These are phyloP conservation scores for Graptemys geographica DNA, from an alignment of 2,797 vertebrate genomes.

Conservation along the genomic window DNA sequence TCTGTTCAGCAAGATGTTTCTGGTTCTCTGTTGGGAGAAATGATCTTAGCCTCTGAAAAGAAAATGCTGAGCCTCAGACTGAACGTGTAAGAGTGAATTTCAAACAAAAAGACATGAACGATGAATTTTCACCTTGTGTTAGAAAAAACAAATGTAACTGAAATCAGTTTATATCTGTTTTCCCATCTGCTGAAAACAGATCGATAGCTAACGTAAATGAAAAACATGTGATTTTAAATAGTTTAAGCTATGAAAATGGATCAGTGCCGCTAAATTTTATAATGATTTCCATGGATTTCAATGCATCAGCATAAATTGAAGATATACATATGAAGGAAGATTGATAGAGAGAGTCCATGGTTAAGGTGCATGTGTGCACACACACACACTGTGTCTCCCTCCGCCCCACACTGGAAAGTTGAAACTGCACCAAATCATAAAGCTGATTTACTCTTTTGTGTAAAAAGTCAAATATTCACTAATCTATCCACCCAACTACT, in stretches of 20 bases:
- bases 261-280: slow-evolving; percentile 67
- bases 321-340: slow-evolving; percentile 4
- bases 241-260: slow-evolving; percentile 59
- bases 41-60: neutral
- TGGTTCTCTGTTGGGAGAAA: neutral
- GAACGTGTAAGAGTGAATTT: slow-evolving; percentile 9
- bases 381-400: neutral
- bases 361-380: neutral
- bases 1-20: neutral
- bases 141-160: neutral
- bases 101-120: slow-evolving; percentile 41
- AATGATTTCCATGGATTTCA: slow-evolving; percentile 64
- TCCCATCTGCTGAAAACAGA: slow-evolving; percentile 63
- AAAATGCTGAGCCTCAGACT: neutral
- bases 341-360: neutral
- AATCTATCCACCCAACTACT: neutral
- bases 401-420: slow-evolving; percentile 64
- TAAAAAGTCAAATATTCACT: neutral
- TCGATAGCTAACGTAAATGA: slow-evolving; percentile 61
- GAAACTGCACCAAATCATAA: slow-evolving; percentile 56
- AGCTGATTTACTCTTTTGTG: slow-evolving; percentile 24
- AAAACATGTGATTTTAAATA: slow-evolving; percentile 66
- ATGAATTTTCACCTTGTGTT: slow-evolving; percentile 51
- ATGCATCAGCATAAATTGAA: slow-evolving; percentile 66
- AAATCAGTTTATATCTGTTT: slow-evolving; percentile 61